Base-by-base conservation (phyloP, 2,888 invertebrate species). In the Darwinula stevensoni region DNA sequence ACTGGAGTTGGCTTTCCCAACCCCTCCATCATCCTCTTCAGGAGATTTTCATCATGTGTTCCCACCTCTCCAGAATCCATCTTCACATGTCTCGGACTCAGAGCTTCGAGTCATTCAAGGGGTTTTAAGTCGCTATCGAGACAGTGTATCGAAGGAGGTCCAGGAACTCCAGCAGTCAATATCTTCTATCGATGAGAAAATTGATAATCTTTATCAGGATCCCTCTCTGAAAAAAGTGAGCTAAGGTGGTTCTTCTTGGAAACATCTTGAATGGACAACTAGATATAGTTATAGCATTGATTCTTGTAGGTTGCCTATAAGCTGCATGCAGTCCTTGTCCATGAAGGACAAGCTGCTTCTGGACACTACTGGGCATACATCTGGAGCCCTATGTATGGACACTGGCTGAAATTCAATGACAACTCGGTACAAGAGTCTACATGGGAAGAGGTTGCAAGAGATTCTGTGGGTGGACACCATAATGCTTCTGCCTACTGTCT, bases 311-410 rank as follows among this genome's bases (percentile, higher is more conserved):
- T 43, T 34, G 46, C 47, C 3, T 55, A 55, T 41, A 43, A 47
- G 35, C 42, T 55, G 14, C 55, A 55, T 41, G 52, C 55, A 13
- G 54, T 55, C 29, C 40, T 54, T 35, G 54, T 55, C 4, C 55
- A 55, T 37, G 55, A 55, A 39, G 55, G 55, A 14, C 52, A 53
- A 38, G 53, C 54, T 9, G 51, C 51, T 6, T 50, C 52, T 1
- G 55, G 55, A 14, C 55, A 55, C 42, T 55, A 55, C 44, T 55
- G 54, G 54, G 52, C 54, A 2, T 55, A 54, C 39, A 47, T 54
- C 22, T 49, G 45, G 38, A 46, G 51, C 39, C 40, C 40, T n/a
- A 35, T 14, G 14, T 39, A 41, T 15, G 37, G 41, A n/a, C 38
- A 40, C 29, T 54, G 54, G 53, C 43, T 50, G 27, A 53, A 54